Percentiles rank a stretch among this genome's conserved stretches.
phyloP scores from a whole-genome alignment of 2,113 vertebrate species.

The Boleophthalmus pectinirostris region DNA sequence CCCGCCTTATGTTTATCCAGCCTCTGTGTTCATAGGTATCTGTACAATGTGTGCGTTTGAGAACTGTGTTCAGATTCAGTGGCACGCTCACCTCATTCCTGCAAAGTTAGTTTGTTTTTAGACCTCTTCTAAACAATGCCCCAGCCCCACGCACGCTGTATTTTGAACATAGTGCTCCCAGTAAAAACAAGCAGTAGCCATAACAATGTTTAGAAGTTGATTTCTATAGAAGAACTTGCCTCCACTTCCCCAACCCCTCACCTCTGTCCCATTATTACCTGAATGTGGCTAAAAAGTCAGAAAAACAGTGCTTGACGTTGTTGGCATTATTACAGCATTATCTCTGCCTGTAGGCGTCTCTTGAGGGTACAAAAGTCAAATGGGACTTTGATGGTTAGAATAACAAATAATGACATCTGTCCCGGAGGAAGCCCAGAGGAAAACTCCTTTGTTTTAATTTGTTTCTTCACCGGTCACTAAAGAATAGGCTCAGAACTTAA shows the following conservation, averaged over 20 bases:
- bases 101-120: constrained; percentile 74
- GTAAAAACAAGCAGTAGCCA: constrained; percentile 73
- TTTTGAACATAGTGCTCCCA: constrained; percentile 57
- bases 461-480: constrained; percentile 53
- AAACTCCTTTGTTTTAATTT: constrained; percentile 67
- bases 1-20: constrained; percentile 48
- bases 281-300: constrained; percentile 73
- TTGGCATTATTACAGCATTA: constrained; percentile 70
- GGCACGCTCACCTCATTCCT: constrained; percentile 56
- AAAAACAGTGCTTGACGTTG: constrained; percentile 67
- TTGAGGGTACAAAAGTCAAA: constrained; percentile 63
- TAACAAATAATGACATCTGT: constrained; percentile 75
- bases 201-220: constrained; percentile 66
- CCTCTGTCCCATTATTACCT: constrained; percentile 59
- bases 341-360: constrained; percentile 49
- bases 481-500: constrained; percentile 40
- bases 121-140: constrained; percentile 65
- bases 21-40: constrained; percentile 23
- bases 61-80: constrained; percentile 37
- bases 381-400: constrained; percentile 74
- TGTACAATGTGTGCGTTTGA: constrained; percentile 41
- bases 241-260: constrained; percentile 64
- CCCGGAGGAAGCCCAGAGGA: constrained; percentile 47
- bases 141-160: constrained; percentile 38
- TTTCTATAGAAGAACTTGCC: constrained; percentile 60